Percentiles rank a stretch among this genome's conserved stretches.
These are phyloP conservation scores for Alentia gelatinosa DNA, from an alignment of 2,888 invertebrate genomes.

Conservation along the genomic window DNA sequence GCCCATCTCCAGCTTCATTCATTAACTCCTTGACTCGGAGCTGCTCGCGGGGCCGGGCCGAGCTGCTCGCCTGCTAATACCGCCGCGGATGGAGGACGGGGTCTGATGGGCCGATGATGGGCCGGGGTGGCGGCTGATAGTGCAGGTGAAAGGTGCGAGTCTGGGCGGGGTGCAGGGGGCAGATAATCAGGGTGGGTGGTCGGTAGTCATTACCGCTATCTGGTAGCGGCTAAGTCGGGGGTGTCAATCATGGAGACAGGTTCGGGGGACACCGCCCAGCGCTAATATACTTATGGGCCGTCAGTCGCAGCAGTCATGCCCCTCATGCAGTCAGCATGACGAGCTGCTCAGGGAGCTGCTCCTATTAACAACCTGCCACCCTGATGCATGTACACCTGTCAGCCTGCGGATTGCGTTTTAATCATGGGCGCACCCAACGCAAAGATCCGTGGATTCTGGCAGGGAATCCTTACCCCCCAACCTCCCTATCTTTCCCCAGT, in stretches of 20 bases:
- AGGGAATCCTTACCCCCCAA: neutral
- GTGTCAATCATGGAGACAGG: neutral
- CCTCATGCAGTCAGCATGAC: neutral
- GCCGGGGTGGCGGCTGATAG: neutral
- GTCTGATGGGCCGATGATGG: constrained; percentile 14
- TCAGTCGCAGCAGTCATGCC: neutral
- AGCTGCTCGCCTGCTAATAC: neutral
- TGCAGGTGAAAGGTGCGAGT: constrained; percentile 8
- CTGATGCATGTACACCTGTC: constrained; percentile 25
- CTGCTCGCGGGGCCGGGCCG: neutral
- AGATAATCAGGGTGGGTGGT: neutral
- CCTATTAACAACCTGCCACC: neutral
- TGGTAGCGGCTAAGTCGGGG: neutral
- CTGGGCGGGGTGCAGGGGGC: neutral
- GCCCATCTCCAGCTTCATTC: neutral
- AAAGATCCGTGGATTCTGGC: neutral
- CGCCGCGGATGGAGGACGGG: neutral
- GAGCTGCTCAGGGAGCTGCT: neutral
- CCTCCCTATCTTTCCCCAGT: neutral
- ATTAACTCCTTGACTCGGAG: constrained; percentile 11
- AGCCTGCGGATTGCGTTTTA: constrained; percentile 1
- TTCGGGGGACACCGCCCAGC: neutral
- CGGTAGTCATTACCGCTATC: constrained; percentile 29
- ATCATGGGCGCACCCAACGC: neutral
- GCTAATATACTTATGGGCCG: constrained; percentile 1